A percentile compares a stretch with the other conserved stretches of the same genome.
phyloP scores from a whole-genome alignment of 2,797 vertebrate genomes.

The Nannoperca australis region DNA sequence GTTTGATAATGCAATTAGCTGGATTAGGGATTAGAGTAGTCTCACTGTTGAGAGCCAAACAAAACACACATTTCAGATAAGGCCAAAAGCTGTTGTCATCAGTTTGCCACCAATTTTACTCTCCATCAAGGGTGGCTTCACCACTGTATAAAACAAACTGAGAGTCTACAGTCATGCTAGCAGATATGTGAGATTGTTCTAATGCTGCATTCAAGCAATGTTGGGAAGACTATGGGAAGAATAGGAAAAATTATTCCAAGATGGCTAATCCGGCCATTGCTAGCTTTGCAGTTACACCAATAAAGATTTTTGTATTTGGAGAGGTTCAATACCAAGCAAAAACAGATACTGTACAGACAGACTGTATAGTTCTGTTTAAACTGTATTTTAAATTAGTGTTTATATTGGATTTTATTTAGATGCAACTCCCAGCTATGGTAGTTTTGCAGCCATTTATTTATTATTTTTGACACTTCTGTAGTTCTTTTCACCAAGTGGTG shows the following conservation, averaged over 20 bases:
- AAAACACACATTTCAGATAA: slow-evolving; percentile 31
- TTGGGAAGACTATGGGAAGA: background rate
- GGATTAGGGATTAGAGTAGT: slow-evolving; percentile 43
- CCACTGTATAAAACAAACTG: background rate
- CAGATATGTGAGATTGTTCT: background rate
- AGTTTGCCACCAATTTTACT: background rate
- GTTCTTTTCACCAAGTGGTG: background rate
- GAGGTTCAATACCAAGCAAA: background rate
- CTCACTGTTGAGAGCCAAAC: slow-evolving; percentile 21
- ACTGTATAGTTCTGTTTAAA: background rate
- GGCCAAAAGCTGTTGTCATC: background rate
- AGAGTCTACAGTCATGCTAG: background rate
- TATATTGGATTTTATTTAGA: background rate
- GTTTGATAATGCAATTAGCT: slow-evolving; percentile 44
- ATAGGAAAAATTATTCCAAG: background rate
- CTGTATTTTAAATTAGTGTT: background rate
- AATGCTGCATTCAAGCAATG: background rate
- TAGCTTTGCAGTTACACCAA: background rate
- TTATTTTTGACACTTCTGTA: too few relatives aligned
- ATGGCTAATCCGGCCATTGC: background rate
- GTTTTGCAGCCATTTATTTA: background rate
- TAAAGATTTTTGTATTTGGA: background rate
- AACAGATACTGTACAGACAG: background rate
- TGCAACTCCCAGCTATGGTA: background rate
- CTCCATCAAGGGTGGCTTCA: background rate